A percentile compares a stretch with the other conserved stretches of the same genome.
phyloP scores from a whole-genome alignment of 2,888 invertebrate species.

The Drosophila siamana region DNA sequence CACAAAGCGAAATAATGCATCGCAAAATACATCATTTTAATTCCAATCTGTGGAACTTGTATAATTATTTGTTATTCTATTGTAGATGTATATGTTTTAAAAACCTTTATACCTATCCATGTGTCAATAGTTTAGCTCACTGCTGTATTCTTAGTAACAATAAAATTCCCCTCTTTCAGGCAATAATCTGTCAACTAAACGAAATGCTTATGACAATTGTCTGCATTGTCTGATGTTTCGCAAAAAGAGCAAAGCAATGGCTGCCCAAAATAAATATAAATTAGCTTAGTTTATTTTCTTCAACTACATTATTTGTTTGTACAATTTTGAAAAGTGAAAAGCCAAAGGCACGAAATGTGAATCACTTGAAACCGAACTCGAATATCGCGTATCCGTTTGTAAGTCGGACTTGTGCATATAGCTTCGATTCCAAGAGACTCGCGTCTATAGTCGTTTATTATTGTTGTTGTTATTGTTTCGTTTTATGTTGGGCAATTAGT shows the following conservation, averaged over 20 bases:
- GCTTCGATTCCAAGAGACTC: constrained; percentile 35
- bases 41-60: too few species aligned
- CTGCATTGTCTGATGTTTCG: constrained; percentile 31
- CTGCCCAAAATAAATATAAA: constrained; percentile 13
- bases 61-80: too few species aligned
- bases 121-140: too few species aligned
- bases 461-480: constrained; percentile 45
- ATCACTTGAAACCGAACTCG: constrained; percentile 19
- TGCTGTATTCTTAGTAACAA: too few species aligned
- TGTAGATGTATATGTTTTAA: too few species aligned
- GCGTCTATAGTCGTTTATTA: constrained; percentile 33
- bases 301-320: background rate
- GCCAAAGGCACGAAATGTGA: constrained; percentile 20
- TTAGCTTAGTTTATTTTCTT: constrained; percentile 2
- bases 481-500: constrained; percentile 74
- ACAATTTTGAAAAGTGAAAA: constrained; percentile 48
- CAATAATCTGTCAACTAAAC: constrained; percentile 1
- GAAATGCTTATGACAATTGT: constrained; percentile 21
- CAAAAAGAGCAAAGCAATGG: background rate
- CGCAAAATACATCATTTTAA: background rate
- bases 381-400: constrained; percentile 32
- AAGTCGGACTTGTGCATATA: constrained; percentile 7
- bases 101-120: too few species aligned
- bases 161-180: background rate
- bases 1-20: background rate